A percentile compares a stretch with the other conserved stretches of the same genome.
phyloP scores from a whole-genome alignment of 2,113 vertebrate species.

The Neogale vison region DNA sequence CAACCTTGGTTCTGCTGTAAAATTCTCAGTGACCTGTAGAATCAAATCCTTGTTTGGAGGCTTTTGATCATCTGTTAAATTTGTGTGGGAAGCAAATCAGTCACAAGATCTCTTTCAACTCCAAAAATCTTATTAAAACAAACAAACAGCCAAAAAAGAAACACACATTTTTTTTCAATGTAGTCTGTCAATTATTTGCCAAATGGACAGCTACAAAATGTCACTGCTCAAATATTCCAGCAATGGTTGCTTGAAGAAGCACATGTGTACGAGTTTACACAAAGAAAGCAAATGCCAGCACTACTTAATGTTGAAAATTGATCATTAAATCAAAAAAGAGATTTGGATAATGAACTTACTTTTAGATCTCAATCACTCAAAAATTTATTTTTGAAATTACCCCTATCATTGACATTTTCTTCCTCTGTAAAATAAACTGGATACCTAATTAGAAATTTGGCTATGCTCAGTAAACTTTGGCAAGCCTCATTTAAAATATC shows the following conservation, averaged over 20 bases:
- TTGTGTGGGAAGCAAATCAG: not conserved
- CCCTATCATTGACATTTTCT: not conserved
- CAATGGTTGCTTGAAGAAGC: not conserved
- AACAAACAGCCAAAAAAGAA: not conserved
- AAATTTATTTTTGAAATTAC: not conserved
- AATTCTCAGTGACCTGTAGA: not conserved
- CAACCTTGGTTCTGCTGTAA: not conserved
- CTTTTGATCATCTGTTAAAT: conserved; percentile 43
- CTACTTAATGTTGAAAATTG: not conserved
- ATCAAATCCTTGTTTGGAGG: not conserved
- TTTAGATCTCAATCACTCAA: not conserved
- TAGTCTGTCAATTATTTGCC: not conserved
- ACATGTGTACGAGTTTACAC: not conserved
- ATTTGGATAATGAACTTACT: not conserved
- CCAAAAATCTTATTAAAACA: not conserved
- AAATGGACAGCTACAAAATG: not conserved
- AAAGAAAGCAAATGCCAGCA: not conserved
- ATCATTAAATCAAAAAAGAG: not conserved
- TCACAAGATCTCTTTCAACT: not conserved
- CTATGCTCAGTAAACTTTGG: not conserved
- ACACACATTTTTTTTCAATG: not conserved
- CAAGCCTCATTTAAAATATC: not conserved
- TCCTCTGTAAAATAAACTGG: not conserved
- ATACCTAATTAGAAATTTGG: not conserved
- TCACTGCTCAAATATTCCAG: not conserved